phyloP scores from a whole-genome alignment of 2,888 invertebrate genomes.

The Lasioglossum zephyrum region DNA sequence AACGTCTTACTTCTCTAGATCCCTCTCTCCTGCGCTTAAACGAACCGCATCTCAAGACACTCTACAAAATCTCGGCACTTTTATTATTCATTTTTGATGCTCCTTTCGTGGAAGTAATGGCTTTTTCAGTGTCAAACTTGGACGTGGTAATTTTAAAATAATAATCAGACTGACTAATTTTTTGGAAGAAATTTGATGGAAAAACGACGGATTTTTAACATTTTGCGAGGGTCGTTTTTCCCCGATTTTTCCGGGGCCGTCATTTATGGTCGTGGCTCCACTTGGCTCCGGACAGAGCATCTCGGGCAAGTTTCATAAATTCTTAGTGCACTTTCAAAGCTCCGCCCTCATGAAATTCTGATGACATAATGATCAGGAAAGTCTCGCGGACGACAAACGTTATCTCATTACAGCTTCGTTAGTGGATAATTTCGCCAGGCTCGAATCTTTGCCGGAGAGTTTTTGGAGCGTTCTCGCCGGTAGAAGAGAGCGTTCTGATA shows the following conservation, averaged over 20 bases:
- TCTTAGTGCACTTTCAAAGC: background rate
- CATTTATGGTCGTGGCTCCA: background rate
- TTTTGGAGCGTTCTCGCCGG: background rate
- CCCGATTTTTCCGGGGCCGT: background rate
- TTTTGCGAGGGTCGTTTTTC: background rate
- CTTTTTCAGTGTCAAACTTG: background rate
- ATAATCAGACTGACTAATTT: background rate
- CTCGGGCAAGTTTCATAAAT: background rate
- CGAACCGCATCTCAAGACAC: background rate
- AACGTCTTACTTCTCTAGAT: background rate
- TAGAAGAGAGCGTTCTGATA: background rate
- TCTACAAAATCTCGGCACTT: background rate
- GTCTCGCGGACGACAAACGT: background rate
- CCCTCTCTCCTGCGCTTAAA: background rate
- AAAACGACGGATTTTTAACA: background rate
- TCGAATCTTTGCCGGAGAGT: background rate
- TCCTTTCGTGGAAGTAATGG: too few relatives aligned
- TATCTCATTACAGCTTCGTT: conserved; percentile 8
- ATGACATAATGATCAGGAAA: conserved; percentile 4
- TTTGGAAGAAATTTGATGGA: background rate
- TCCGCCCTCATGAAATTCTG: background rate
- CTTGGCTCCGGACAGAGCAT: background rate
- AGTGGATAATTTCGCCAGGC: background rate
- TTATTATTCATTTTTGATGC: background rate
- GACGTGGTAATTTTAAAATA: background rate